Evolutionary conservation across 35 echinoderm and acorn worm genomes (phyloP).

Genomic region (Apostichopus californicus): DNA sequence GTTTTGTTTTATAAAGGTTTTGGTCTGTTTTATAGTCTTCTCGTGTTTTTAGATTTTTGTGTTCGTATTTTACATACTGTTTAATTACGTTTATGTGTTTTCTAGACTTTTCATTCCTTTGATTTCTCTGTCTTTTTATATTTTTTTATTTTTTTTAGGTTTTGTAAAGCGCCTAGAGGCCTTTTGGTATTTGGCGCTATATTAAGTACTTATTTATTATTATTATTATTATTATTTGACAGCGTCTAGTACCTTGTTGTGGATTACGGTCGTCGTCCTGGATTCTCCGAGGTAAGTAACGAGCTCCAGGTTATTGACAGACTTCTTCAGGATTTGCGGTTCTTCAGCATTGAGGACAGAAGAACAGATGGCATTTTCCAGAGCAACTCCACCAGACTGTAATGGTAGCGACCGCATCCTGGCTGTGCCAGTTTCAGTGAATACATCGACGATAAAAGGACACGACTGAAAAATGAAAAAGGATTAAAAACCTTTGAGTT

Average conservation of each 20-base stretch:
- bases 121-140: too few relatives aligned
- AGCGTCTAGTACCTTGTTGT: slow-evolving; percentile 77
- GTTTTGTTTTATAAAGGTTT: too few relatives aligned
- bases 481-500: background rate
- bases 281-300: slow-evolving; percentile 64
- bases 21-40: too few relatives aligned
- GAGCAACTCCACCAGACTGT: slow-evolving; percentile 73
- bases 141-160: too few relatives aligned
- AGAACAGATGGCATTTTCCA: slow-evolving; percentile 72
- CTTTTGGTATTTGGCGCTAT: too few relatives aligned
- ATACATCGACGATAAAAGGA: slow-evolving; percentile 72
- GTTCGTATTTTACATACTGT: too few relatives aligned
- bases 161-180: too few relatives aligned
- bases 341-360: slow-evolving; percentile 68
- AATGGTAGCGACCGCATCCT: slow-evolving; percentile 73
- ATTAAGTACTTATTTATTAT: too few relatives aligned
- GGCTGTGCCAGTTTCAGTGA: slow-evolving; percentile 74
- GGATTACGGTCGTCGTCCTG: slow-evolving; percentile 61
- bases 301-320: slow-evolving; percentile 44
- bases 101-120: too few relatives aligned
- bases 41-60: too few relatives aligned
- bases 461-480: slow-evolving; percentile 47
- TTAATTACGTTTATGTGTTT: too few relatives aligned
- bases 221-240: too few relatives aligned
- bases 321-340: slow-evolving; percentile 33